Percentiles rank a stretch among this genome's conserved stretches.
These are phyloP conservation scores for Echiichthys vipera DNA, from an alignment of 2,797 vertebrate genomes.

Conservation along the genomic window DNA sequence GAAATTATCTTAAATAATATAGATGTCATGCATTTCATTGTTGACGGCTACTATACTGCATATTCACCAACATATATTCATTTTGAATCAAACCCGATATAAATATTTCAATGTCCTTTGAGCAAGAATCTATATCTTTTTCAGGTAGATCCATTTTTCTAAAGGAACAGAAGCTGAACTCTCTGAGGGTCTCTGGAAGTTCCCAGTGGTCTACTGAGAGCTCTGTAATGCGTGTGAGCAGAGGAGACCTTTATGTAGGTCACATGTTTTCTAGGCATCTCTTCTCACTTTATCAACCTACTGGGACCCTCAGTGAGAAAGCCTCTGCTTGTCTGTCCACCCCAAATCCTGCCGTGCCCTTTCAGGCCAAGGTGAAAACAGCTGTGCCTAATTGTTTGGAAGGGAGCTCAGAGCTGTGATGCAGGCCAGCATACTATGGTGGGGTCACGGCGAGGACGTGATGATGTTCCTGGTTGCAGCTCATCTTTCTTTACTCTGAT, in stretches of 20 bases:
- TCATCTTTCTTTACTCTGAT: background rate
- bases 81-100: background rate
- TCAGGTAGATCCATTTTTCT: background rate
- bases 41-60: background rate
- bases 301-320: slow-evolving; percentile 71
- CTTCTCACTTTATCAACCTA: slow-evolving; percentile 63
- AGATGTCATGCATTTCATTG: background rate
- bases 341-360: slow-evolving; percentile 59
- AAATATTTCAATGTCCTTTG: background rate
- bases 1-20: background rate
- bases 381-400: slow-evolving; percentile 72
- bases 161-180: slow-evolving; percentile 2
- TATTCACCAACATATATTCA: background rate
- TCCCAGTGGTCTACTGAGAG: slow-evolving; percentile 37
- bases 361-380: slow-evolving; percentile 62
- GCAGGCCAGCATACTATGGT: slow-evolving; percentile 11
- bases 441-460: slow-evolving; percentile 40
- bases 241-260: slow-evolving; percentile 66
- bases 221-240: slow-evolving; percentile 61
- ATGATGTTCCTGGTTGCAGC: background rate
- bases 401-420: slow-evolving; percentile 55
- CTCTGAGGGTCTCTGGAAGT: slow-evolving; percentile 32
- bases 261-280: slow-evolving; percentile 63
- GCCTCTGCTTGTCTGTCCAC: slow-evolving; percentile 58
- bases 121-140: background rate